Conservation (phyloP, 2,888 invertebrate species). For the Catocala sponsa region DNA sequence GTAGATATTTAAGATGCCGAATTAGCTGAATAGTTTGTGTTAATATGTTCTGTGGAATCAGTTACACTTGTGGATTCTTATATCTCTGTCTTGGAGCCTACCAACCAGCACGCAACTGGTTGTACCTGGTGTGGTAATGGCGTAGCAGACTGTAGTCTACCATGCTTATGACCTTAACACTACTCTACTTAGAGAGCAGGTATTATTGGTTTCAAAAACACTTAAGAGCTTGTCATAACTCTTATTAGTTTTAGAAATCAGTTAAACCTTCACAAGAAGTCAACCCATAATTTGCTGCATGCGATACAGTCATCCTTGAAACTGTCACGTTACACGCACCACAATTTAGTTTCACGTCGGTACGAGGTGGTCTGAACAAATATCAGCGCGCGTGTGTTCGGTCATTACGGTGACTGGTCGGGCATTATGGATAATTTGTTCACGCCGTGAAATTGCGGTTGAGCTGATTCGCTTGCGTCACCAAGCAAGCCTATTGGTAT, state of each 20-base stretch:
- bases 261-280: constrained; percentile 18
- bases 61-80: too few relatives aligned
- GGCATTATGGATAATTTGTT: constrained; percentile 46
- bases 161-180: too few relatives aligned
- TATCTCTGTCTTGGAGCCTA: too few relatives aligned
- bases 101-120: too few relatives aligned
- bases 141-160: too few relatives aligned
- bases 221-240: not conserved
- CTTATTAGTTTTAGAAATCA: constrained; percentile 25
- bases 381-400: constrained; percentile 40
- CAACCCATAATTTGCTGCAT: constrained; percentile 26
- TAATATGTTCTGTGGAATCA: too few relatives aligned
- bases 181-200: too few relatives aligned
- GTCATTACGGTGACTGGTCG: constrained; percentile 41
- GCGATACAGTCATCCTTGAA: constrained; percentile 47
- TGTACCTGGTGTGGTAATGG: too few relatives aligned
- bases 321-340: constrained; percentile 44
- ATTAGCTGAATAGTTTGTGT: too few relatives aligned
- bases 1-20: too few relatives aligned
- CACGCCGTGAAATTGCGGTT: constrained; percentile 43
- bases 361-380: constrained; percentile 51
- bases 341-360: constrained; percentile 55
- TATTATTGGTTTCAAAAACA: not conserved
- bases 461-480: constrained; percentile 44
- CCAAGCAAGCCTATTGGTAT: constrained; percentile 18